Evolutionary conservation across 2,797 vertebrate species (phyloP).

Genomic region (Xenops minutus): DNA sequence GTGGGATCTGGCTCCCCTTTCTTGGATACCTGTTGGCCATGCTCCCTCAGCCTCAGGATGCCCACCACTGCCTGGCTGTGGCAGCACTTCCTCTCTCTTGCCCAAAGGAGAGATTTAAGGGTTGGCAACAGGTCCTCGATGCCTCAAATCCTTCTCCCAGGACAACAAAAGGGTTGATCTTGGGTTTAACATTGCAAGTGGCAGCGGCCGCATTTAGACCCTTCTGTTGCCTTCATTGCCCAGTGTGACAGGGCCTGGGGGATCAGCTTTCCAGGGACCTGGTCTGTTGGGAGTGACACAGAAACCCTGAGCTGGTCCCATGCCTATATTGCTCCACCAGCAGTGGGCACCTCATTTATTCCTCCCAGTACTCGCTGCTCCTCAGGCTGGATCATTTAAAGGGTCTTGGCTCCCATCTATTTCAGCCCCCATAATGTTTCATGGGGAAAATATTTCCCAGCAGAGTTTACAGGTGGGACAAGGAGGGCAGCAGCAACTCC

Average conservation of each 20-base stretch:
- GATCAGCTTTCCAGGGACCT: background rate
- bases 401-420: background rate
- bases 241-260: fast-evolving
- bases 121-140: background rate
- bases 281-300: background rate
- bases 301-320: background rate
- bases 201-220: background rate
- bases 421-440: background rate
- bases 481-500: background rate
- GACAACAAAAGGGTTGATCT: fast-evolving
- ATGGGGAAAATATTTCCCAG: background rate
- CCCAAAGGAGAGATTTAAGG: background rate
- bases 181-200: background rate
- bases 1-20: background rate
- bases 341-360: background rate
- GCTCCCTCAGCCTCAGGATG: background rate
- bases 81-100: background rate
- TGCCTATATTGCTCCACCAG: fast-evolving
- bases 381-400: background rate
- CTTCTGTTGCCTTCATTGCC: background rate
- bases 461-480: background rate
- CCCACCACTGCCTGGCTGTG: background rate
- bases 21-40: fast-evolving
- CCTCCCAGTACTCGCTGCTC: fast-evolving
- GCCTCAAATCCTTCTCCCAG: background rate